These are phyloP conservation scores for Ashinkailepas kermadecensis DNA, from an alignment of 2,888 invertebrate species.

Conservation along the genomic window DNA sequence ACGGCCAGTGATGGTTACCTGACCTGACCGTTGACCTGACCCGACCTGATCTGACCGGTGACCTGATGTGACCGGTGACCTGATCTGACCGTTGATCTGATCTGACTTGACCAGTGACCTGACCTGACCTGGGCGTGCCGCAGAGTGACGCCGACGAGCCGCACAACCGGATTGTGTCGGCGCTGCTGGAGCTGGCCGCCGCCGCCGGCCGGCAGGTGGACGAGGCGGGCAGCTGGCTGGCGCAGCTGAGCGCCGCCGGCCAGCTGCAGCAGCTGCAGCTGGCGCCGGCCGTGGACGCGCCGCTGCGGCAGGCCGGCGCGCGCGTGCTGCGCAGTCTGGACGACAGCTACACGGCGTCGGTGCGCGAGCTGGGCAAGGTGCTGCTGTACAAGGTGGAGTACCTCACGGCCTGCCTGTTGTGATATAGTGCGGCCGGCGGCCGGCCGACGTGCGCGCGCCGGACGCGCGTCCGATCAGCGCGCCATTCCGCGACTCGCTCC, in stretches of 20 bases:
- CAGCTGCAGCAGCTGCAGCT: neutral
- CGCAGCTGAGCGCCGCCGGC: neutral
- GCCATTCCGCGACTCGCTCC: no score
- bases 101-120: no score
- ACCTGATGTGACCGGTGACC: no score
- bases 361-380: constrained; percentile 49
- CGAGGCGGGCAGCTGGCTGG: neutral
- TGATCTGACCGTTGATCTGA: no score
- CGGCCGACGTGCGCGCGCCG: neutral
- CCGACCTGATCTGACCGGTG: no score
- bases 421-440: neutral
- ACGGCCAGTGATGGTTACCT: no score
- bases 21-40: no score
- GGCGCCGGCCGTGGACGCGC: neutral
- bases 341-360: constrained; percentile 48
- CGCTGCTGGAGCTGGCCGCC: neutral
- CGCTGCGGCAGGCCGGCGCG: neutral
- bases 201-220: neutral
- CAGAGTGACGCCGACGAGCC: neutral
- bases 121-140: no score
- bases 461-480: neutral
- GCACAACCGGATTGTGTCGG: neutral
- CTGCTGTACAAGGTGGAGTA: constrained; percentile 52
- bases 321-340: constrained; percentile 40
- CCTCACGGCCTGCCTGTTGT: constrained; percentile 37